A percentile compares a stretch with the other conserved stretches of the same genome.
phyloP scores from a whole-genome alignment of 2,797 vertebrate genomes.

The Gambelia wislizenii region DNA sequence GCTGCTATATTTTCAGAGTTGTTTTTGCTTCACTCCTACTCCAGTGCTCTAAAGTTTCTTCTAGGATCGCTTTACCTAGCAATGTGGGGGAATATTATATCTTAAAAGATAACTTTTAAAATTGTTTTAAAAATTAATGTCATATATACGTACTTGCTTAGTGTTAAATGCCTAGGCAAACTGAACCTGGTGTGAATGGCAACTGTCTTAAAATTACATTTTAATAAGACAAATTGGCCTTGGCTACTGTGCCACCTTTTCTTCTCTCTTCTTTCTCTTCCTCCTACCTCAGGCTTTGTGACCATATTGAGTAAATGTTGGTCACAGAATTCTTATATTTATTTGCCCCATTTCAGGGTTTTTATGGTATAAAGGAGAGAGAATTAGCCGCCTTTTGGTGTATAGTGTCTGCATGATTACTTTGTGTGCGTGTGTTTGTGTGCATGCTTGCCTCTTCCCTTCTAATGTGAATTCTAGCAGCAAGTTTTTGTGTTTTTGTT shows the following conservation, averaged over 20 bases:
- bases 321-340: not conserved
- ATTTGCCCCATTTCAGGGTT: not conserved
- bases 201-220: not conserved
- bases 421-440: slow-evolving; percentile 62
- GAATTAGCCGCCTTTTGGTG: slow-evolving; percentile 35
- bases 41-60: not conserved
- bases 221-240: not conserved
- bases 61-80: not conserved
- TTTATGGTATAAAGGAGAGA: slow-evolving; percentile 14
- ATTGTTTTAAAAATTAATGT: not conserved
- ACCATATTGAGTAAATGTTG: not conserved
- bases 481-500: slow-evolving; percentile 80
- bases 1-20: not conserved
- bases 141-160: not conserved
- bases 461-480: slow-evolving; percentile 76
- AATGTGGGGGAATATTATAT: not conserved
- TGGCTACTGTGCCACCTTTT: slow-evolving; percentile 10
- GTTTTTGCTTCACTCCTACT: not conserved
- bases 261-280: slow-evolving; percentile 16
- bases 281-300: not conserved
- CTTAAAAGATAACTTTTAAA: not conserved
- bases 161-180: not conserved
- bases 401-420: slow-evolving; percentile 68
- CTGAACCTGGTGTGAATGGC: not conserved
- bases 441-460: slow-evolving; percentile 64